Evolutionary conservation across 2,888 invertebrate species (phyloP), one percentile per base, ranked within the genome.

Genomic region (Taphrorychus bicolor): DNA sequence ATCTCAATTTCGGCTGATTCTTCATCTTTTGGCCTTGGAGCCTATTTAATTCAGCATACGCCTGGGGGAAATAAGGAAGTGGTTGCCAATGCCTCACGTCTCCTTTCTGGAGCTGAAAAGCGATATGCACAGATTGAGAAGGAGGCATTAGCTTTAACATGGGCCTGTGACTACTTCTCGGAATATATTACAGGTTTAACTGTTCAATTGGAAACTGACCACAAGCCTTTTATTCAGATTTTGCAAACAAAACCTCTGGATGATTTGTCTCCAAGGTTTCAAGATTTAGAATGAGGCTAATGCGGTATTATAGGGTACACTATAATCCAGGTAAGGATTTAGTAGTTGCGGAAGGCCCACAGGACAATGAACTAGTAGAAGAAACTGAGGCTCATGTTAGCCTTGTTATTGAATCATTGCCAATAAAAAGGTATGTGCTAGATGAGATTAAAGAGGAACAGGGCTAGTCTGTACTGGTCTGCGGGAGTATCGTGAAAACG

Each of bases 71-170:
- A 32, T 1, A 32, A 9, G 11, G 32, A 32, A 11, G 32, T 32
- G 7, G 11, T 7, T 7, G 11, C 32, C 11, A 9, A 32, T 32
- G 32, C 32, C 11, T 80, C 78, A 1, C 72, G 76, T 68, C 72
- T 75, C n/a, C 59, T 81, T 19, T 74, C 72, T 32, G 65, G 61
- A 2, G 70, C 78, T 2, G 79, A 82, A 68, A 72, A 69, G 17
- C 63, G 75, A 18, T 81, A 80, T 61, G 77, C 78, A 0, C 77
- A 80, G 66, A 80, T 81, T 7, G 80, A 82, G 66, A 79, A 80
- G 66, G 80, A 82, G 71, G 76, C 78, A 0, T 66, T 82, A 7
- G 80, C 77, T 5, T 60, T 79, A 0, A 74, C 73, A 0, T 77
- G 75, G 72, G 78, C 78, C 2, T 73, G 75, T 5, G 78, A 80